Evolutionary conservation across 2,113 vertebrate genomes (phyloP), one percentile per base, ranked within the genome.

Genomic region (Datnioides undecimradiatus): DNA sequence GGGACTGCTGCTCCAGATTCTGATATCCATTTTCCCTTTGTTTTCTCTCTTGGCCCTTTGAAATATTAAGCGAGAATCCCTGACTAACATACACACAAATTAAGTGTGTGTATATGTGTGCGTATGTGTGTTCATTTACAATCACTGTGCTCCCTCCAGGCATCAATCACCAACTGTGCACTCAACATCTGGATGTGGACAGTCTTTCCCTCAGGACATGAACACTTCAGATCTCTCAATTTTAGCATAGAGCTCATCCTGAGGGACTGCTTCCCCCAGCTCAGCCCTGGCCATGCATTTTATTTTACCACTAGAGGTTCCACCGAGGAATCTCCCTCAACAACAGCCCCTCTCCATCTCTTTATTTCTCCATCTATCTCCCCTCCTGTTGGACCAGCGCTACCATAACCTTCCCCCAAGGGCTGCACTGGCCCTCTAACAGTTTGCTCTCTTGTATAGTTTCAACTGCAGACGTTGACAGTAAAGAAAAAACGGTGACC

Each of bases 1-100:
- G 92, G 92, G 92, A 93, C 63, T 45, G 9, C 84, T 93, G 92
- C 88, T 93, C 90, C 82, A 93, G 83, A 93, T 94, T 93, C 88
- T 74, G 85, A 91, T 93, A 91, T 90, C 89, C 84, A 87, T 84
- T 90, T 90, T 91, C 71, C 82, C 84, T 90, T 93, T 90, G 88
- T 91, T 91, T 84, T 85, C 89, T 88, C 82, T 87, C 84, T 73
- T 82, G 87, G 86, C 90, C 82, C 90, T 90, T 92, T 93, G 90
- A 92, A 94, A 92, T 88, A 92, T 93, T 91, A 91, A 92, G 84
- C 5, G 68, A 71, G 60, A 76, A 91, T 82, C 86, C 87, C 75
- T 49, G 83, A 88, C 69, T 70, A 91, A 84, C 84, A 73, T 54
- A 38, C 64, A 69, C 58, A 77, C 75, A 83, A 66, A 73, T 77